These are phyloP conservation scores for Marcusenius ussheri DNA, from an alignment of 2,113 vertebrate genomes.

Conservation along the genomic window DNA sequence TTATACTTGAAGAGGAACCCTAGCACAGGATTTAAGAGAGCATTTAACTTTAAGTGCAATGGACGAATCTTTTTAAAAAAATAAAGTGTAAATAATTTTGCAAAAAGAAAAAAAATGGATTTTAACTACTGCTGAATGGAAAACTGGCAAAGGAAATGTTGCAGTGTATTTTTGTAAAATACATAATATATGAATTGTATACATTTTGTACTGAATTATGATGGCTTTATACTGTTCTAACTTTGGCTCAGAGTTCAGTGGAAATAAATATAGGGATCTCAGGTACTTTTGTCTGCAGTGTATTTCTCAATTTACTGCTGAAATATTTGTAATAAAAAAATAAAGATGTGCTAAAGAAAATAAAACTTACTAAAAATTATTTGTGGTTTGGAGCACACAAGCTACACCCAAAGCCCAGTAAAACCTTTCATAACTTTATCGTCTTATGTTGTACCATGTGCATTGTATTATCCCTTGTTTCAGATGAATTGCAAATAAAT, in stretches of 20 bases:
- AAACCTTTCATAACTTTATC: background rate
- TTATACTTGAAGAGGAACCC: conserved; percentile 9
- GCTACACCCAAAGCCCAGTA: background rate
- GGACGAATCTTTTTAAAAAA: background rate
- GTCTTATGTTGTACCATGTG: background rate
- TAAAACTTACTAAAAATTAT: background rate
- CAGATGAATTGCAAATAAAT: background rate
- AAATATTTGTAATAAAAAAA: conserved; percentile 9
- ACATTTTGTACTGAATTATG: conserved; percentile 68
- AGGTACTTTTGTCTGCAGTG: conserved; percentile 9
- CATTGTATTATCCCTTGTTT: background rate
- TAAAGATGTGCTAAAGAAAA: background rate
- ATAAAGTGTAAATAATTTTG: conserved; percentile 40
- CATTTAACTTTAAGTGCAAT: conserved; percentile 10
- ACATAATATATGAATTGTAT: conserved; percentile 54
- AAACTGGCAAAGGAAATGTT: conserved; percentile 62
- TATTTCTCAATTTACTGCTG: background rate
- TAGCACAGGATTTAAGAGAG: background rate
- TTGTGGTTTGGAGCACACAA: background rate
- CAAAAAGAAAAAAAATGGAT: background rate
- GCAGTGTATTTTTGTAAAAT: conserved; percentile 77
- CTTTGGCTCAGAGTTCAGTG: conserved; percentile 41
- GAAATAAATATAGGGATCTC: conserved; percentile 15
- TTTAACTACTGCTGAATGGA: conserved; percentile 46
- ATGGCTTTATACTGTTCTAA: conserved; percentile 27